Base-by-base conservation (phyloP, 2,113 vertebrate genomes). In the Dromas ardeola region DNA sequence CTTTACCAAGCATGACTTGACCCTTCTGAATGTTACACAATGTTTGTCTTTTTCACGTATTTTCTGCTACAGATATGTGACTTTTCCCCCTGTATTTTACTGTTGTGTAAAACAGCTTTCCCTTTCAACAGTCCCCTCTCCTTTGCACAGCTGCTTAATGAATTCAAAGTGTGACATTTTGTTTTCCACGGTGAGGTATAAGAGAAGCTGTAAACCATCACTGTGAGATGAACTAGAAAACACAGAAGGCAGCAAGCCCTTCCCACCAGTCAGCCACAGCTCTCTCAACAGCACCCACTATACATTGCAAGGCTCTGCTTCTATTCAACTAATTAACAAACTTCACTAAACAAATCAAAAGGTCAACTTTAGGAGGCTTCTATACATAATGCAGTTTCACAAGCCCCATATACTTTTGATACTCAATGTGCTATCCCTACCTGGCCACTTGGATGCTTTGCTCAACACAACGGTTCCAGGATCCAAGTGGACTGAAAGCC, bases 91-190 rank as follows among this genome's bases (percentile, higher is more conserved):
- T n/a, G 2, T 45, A 66, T 84, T 88, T 87, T 50, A 66, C 43
- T 34, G 52, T 21, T 59, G 34, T 13, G 34, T 16, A 67, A 86
- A 90, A 65, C 65, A 92, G 65, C 45, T 89, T 95, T 86, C 59
- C 80, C 52, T 90, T 65, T 66, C 80, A 88, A 71, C 3, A 88
- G 76, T 19, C 63, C 53, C 70, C 36, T 36, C 16, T 56, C 38
- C 43, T 67, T 73, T 53, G 27, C 81, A 74, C 79, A 92, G 87
- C 90, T 84, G 65, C 61, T 86, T 89, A 92, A 93, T 74, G 78
- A 93, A 94, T 77, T 77, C 71, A 19, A 91, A 96, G 53, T 6
- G 73, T 96, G 90, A 94, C 91, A 88, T 95, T 93, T 89, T 70
- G 70, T 91, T 94, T 88, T 87, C 77, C 92, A 93, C 25, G 29